Percentiles rank a stretch among this genome's conserved stretches.
Conservation (phyloP, 2,797 vertebrate species). For the Leptatherina wallacei region DNA sequence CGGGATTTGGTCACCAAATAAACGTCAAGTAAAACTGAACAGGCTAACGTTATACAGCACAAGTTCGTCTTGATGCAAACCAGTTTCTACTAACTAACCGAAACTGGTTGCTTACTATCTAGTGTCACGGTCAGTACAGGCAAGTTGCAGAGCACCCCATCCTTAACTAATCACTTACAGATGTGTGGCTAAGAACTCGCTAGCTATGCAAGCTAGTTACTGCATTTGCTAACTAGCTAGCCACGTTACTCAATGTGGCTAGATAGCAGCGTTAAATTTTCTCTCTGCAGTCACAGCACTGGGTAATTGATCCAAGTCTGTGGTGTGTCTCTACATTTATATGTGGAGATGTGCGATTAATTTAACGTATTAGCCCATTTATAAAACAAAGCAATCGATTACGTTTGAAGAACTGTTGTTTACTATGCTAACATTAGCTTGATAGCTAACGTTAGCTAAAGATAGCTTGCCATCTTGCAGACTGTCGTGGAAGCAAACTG, state of each 20-base stretch:
- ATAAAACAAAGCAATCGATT: slow-evolving; percentile 51
- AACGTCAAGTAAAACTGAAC: slow-evolving; percentile 55
- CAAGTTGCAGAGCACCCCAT: slow-evolving; percentile 54
- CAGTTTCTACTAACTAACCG: slow-evolving; percentile 18
- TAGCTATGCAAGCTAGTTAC: slow-evolving; percentile 68
- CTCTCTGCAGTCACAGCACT: slow-evolving; percentile 30
- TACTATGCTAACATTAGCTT: slow-evolving; percentile 80
- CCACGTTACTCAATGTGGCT: slow-evolving; percentile 77
- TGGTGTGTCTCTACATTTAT: slow-evolving; percentile 19
- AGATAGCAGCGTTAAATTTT: slow-evolving; percentile 58
- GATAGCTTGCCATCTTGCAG: slow-evolving; percentile 80
- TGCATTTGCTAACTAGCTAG: slow-evolving; percentile 71
- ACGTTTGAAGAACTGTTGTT: slow-evolving; percentile 72
- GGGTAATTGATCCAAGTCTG: slow-evolving; percentile 36
- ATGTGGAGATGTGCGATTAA: slow-evolving; percentile 32
- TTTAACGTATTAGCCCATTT: slow-evolving; percentile 40
- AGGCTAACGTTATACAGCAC: slow-evolving; percentile 32
- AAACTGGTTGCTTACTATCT: slow-evolving; percentile 54
- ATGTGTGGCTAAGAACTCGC: slow-evolving; percentile 73
- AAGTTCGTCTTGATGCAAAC: slow-evolving; percentile 30
- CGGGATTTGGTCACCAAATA: slow-evolving; percentile 83
- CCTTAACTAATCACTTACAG: slow-evolving; percentile 83
- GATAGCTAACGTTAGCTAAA: slow-evolving; percentile 77
- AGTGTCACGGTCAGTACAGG: slow-evolving; percentile 51
- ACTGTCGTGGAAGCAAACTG: slow-evolving; percentile 83